Percentiles rank a stretch among this genome's conserved stretches.
These are phyloP conservation scores for Tachyglossus aculeatus DNA, from an alignment of 2,797 vertebrate species.

Conservation along the genomic window DNA sequence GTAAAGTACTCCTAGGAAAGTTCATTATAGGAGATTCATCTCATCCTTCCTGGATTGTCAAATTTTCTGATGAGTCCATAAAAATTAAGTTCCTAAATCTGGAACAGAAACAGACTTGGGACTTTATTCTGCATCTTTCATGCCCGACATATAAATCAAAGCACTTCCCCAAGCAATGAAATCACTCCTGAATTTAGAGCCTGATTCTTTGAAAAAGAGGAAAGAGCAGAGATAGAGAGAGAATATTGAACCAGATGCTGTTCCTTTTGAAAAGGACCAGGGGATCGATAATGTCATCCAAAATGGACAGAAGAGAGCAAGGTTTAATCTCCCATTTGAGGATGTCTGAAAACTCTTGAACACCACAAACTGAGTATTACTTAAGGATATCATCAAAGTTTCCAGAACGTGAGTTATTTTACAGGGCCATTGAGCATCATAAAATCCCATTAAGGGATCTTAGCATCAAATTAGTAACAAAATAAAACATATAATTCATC, in stretches of 20 bases:
- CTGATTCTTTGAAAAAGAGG: no score
- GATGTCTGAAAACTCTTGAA: background rate
- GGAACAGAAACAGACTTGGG: background rate
- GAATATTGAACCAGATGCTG: background rate
- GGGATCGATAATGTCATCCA: background rate
- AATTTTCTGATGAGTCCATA: background rate
- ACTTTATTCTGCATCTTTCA: background rate
- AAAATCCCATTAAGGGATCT: background rate
- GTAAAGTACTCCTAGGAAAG: no score
- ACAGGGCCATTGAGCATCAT: background rate
- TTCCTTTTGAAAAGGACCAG: background rate
- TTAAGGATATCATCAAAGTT: slow-evolving; percentile 2
- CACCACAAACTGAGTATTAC: background rate
- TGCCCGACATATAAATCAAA: background rate
- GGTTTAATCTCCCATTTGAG: slow-evolving; percentile 9
- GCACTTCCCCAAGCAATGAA: background rate
- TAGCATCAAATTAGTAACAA: background rate
- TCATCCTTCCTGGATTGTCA: background rate
- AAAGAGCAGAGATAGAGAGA: background rate
- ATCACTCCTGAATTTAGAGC: background rate
- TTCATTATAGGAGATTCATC: background rate
- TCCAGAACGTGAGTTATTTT: background rate
- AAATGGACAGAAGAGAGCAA: background rate
- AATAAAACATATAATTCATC: slow-evolving; percentile 17
- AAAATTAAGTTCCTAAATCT: background rate